Conservation (phyloP, 2,113 vertebrate genomes). For the Hippocampus guttulatus region DNA sequence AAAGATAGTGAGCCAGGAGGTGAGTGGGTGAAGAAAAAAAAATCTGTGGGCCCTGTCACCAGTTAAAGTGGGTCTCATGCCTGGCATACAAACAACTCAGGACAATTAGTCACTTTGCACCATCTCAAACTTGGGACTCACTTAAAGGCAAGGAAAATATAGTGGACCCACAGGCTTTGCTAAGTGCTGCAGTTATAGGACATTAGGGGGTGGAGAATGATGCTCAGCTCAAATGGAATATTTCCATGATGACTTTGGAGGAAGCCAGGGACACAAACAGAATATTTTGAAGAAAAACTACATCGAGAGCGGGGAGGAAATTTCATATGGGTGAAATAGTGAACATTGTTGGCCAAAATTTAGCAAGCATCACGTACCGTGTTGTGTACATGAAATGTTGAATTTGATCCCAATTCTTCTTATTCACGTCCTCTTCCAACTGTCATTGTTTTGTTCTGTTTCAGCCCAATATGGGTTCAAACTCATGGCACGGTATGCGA, state of each 20-base stretch:
- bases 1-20: constrained; percentile 20
- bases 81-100: constrained; percentile 55
- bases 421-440: no score
- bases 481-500: no score
- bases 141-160: constrained; percentile 44
- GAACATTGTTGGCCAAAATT: no score
- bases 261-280: constrained; percentile 7
- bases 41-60: constrained; percentile 60
- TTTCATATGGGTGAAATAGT: no score
- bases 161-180: constrained; percentile 27
- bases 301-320: background rate
- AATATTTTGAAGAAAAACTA: constrained; percentile 7
- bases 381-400: no score
- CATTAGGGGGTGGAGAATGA: background rate
- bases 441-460: no score
- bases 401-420: no score
- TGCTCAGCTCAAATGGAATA: constrained; percentile 8
- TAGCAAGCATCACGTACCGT: no score
- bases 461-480: no score
- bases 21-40: constrained; percentile 36
- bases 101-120: constrained; percentile 70
- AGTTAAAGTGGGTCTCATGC: constrained; percentile 61
- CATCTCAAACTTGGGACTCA: constrained; percentile 51
- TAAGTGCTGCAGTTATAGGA: constrained; percentile 19
- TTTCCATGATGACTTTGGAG: constrained; percentile 18